A percentile compares a stretch with the other conserved stretches of the same genome.
Evolutionary conservation across 2,888 invertebrate genomes (phyloP).

Genomic region (Trachelus stipa): DNA sequence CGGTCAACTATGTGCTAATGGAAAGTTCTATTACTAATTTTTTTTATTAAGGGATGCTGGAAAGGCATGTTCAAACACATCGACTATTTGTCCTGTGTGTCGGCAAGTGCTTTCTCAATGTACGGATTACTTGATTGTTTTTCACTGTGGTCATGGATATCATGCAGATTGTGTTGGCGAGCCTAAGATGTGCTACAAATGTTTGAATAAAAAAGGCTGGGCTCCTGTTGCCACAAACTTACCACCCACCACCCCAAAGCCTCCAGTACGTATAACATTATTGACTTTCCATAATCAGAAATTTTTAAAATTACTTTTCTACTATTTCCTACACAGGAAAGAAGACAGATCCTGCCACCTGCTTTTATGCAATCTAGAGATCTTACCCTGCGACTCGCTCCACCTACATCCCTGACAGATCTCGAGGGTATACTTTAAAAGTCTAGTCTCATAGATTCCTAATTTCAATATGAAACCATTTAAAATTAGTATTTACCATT

Average conservation of each 20-base stretch:
- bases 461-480: background rate
- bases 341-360: constrained; percentile 55
- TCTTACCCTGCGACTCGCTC: constrained; percentile 57
- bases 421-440: constrained; percentile 62
- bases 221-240: constrained; percentile 51
- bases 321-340: constrained; percentile 43
- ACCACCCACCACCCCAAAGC: constrained; percentile 40
- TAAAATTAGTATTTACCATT: constrained; percentile 5
- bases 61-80: constrained; percentile 53
- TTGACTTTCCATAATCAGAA: background rate
- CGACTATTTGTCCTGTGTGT: constrained; percentile 56
- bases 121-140: constrained; percentile 54
- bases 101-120: constrained; percentile 53
- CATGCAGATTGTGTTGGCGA: constrained; percentile 59
- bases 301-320: background rate
- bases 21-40: constrained; percentile 10
- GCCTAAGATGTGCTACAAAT: constrained; percentile 59
- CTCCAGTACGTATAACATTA: constrained; percentile 39
- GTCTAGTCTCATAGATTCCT: constrained; percentile 46
- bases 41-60: constrained; percentile 50
- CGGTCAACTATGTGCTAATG: background rate
- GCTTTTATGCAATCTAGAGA: constrained; percentile 50
- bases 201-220: constrained; percentile 61
- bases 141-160: constrained; percentile 62
- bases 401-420: constrained; percentile 59